phyloP scores from a whole-genome alignment of 1,140 invertebrate genomes.

The Penaeus chinensis region DNA sequence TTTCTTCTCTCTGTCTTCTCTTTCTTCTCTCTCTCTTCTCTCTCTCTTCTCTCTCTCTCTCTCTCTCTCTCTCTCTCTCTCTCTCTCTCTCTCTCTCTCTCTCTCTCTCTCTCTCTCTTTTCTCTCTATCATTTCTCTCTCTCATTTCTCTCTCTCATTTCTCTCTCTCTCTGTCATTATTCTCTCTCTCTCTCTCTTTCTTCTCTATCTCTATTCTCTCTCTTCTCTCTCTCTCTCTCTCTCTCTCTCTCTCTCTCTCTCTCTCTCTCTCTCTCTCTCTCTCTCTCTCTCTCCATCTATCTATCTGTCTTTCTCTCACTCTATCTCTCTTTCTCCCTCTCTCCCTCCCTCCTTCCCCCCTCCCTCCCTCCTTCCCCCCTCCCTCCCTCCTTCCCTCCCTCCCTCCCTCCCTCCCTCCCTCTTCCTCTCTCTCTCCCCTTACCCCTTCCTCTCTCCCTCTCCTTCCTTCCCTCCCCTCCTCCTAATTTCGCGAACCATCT shows the following conservation, averaged over 20 bases:
- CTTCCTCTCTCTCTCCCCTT: neutral
- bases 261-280: slow-evolving; percentile 10
- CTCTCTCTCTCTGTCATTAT: neutral
- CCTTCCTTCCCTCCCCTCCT: neutral
- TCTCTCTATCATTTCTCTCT: neutral
- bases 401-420: neutral
- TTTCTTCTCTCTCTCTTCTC: neutral
- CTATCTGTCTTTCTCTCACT: neutral
- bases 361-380: neutral
- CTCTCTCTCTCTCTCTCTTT: neutral
- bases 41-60: neutral
- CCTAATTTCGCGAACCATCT: neutral
- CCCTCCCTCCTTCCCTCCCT: neutral
- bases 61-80: too few relatives aligned
- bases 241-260: neutral
- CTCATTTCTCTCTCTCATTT: neutral
- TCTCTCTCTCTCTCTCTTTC: neutral
- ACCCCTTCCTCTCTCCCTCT: slow-evolving; percentile 14
- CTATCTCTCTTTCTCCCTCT: neutral
- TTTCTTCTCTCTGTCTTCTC: too few relatives aligned
- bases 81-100: neutral
- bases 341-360: neutral
- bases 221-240: neutral
- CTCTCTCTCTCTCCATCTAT: neutral
- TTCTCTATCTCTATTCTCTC: too few relatives aligned